Percentiles rank a stretch among this genome's conserved stretches.
Evolutionary conservation across 2,888 invertebrate genomes (phyloP).

Genomic region (Tetheella fluctuosa): DNA sequence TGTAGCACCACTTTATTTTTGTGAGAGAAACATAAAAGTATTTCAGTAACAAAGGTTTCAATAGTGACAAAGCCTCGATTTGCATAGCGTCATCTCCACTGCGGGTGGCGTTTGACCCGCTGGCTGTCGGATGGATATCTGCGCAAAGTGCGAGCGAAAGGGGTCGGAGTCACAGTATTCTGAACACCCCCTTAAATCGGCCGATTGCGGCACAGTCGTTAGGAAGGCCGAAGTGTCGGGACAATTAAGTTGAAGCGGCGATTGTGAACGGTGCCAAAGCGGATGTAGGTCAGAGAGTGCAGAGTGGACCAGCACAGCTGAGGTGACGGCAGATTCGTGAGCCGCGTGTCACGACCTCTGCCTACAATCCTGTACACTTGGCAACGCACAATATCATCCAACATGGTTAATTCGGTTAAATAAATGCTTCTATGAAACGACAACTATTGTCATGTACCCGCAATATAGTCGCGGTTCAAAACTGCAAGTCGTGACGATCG

Average conservation of each 20-base stretch:
- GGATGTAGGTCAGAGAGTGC: slow-evolving; percentile 80
- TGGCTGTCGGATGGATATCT: slow-evolving; percentile 53
- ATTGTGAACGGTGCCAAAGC: slow-evolving; percentile 83
- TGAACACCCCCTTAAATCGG: slow-evolving; percentile 75
- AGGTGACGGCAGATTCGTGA: slow-evolving; percentile 65
- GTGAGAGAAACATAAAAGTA: slow-evolving; percentile 47
- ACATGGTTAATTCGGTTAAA: slow-evolving; percentile 38
- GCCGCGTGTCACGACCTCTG: slow-evolving; percentile 55
- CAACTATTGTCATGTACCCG: not conserved
- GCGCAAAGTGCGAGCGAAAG: slow-evolving; percentile 55
- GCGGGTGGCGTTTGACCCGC: slow-evolving; percentile 62
- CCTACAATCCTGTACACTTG: slow-evolving; percentile 60
- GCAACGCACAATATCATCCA: slow-evolving; percentile 50
- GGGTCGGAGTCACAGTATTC: slow-evolving; percentile 57
- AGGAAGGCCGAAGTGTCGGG: slow-evolving; percentile 81
- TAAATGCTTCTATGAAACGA: slow-evolving; percentile 33
- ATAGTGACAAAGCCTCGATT: slow-evolving; percentile 62
- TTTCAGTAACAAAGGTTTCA: slow-evolving; percentile 64
- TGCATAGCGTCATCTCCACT: slow-evolving; percentile 68
- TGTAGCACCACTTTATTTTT: slow-evolving; percentile 49
- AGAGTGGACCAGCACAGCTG: slow-evolving; percentile 73
- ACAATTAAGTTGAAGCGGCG: slow-evolving; percentile 84
- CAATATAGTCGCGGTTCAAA: not conserved
- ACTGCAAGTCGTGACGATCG: no score
- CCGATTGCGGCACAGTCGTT: slow-evolving; percentile 82